A percentile compares a stretch with the other conserved stretches of the same genome.
Conservation (phyloP, 2,113 vertebrate genomes). For the Megaleporinus macrocephalus region DNA sequence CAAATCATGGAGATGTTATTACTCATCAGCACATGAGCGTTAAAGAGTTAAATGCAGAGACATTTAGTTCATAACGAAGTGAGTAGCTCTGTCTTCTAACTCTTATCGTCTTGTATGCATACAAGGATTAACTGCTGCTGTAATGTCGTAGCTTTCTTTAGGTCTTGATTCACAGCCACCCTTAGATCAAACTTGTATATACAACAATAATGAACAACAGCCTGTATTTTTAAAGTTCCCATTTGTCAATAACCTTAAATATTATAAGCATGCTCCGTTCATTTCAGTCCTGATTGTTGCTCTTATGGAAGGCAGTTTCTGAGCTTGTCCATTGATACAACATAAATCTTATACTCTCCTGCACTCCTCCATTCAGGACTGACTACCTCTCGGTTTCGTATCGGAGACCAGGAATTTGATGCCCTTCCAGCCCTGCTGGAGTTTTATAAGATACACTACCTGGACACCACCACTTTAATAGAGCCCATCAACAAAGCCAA, state of each 20-base stretch:
- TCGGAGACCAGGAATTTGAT: conserved; percentile 98
- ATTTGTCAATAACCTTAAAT: not conserved
- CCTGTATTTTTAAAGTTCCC: not conserved
- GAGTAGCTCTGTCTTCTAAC: too few relatives aligned
- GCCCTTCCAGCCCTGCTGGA: conserved; percentile 94
- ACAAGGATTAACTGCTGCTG: not conserved
- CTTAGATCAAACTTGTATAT: too few relatives aligned
- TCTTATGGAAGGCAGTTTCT: not conserved
- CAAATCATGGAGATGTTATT: not conserved
- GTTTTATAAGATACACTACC: conserved; percentile 99
- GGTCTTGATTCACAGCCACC: not conserved
- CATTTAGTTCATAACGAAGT: too few relatives aligned
- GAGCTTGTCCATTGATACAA: not conserved
- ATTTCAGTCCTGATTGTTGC: not conserved
- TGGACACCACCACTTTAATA: conserved; percentile 99
- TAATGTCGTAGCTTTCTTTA: not conserved
- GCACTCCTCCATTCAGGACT: conserved; percentile 74
- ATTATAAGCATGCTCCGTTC: not conserved
- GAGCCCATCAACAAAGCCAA: conserved; percentile 93
- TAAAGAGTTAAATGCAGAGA: too few relatives aligned
- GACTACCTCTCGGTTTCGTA: conserved; percentile 87
- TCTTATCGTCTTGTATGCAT: too few relatives aligned
- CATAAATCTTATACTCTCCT: not conserved
- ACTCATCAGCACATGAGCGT: not conserved
- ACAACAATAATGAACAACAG: too few relatives aligned